Percentiles rank a stretch among this genome's conserved stretches.
These are phyloP conservation scores for Colostygia pectinataria DNA, from an alignment of 2,888 invertebrate genomes.

Conservation along the genomic window DNA sequence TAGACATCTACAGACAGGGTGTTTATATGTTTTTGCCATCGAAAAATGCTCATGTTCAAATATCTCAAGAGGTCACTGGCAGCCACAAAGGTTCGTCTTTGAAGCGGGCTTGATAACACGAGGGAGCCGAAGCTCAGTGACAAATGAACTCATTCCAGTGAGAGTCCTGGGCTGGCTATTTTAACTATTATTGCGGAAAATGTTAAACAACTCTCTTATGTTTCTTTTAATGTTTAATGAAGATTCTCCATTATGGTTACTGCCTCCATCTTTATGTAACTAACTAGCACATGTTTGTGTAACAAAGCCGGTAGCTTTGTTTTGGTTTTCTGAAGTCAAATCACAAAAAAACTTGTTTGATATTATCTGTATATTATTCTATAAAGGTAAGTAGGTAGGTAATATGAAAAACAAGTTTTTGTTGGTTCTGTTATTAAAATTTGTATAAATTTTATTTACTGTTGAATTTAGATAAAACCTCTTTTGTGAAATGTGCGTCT, in stretches of 20 bases:
- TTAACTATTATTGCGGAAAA: slow-evolving; percentile 6
- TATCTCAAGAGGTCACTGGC: slow-evolving; percentile 2
- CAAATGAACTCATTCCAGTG: slow-evolving; percentile 25
- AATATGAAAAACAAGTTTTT: no score
- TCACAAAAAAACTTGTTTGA: no score
- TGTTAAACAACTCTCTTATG: slow-evolving; percentile 14
- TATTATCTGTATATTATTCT: no score
- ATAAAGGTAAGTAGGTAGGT: no score
- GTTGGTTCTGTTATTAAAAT: no score
- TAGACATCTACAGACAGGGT: slow-evolving; percentile 23
- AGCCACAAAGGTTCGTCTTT: slow-evolving; percentile 2
- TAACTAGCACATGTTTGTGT: neutral
- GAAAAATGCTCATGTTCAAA: slow-evolving; percentile 12
- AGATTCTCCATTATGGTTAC: neutral
- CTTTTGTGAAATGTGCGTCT: no score
- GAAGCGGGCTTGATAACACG: slow-evolving; percentile 7
- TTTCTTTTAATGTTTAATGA: slow-evolving; percentile 19
- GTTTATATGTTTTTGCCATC: slow-evolving; percentile 14
- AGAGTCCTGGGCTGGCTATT: slow-evolving; percentile 4
- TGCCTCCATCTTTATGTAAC: no score
- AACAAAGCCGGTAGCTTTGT: no score
- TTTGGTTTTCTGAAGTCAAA: no score
- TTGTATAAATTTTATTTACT: no score
- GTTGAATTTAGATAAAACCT: no score
- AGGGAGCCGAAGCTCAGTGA: slow-evolving; percentile 10